These are phyloP conservation scores for Nipponacmea schrenckii DNA, from an alignment of 2,888 invertebrate species.

Conservation along the genomic window DNA sequence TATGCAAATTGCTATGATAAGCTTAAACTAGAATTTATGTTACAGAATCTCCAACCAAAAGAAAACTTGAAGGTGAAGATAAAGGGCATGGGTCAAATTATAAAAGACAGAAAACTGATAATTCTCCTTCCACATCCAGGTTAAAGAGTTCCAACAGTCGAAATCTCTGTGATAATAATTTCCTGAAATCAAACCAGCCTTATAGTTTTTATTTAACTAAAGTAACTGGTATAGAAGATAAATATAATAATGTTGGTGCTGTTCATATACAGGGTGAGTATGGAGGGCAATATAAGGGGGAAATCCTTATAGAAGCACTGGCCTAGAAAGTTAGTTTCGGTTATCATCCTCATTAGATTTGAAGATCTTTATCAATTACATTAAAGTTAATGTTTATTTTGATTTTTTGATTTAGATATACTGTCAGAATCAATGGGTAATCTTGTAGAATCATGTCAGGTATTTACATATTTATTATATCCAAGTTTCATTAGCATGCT, in stretches of 20 bases:
- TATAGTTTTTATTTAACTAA: constrained; percentile 62
- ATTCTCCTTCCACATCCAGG: background rate
- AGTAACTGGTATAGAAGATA: constrained; percentile 59
- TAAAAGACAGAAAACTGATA: background rate
- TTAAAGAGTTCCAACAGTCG: background rate
- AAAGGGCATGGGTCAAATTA: background rate
- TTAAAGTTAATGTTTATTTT: background rate
- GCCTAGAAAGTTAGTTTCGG: background rate
- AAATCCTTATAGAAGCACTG: too few species aligned
- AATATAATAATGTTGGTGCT: constrained; percentile 51
- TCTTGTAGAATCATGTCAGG: constrained; percentile 66
- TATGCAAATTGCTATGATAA: too few species aligned
- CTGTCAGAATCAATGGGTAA: constrained; percentile 63
- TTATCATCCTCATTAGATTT: background rate
- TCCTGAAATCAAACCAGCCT: constrained; percentile 44
- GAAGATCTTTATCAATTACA: too few species aligned
- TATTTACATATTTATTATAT: constrained; percentile 26
- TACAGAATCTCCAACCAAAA: background rate
- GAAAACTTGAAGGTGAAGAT: background rate
- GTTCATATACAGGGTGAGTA: constrained; percentile 61
- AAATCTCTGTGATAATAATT: constrained; percentile 23
- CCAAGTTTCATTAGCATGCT: background rate
- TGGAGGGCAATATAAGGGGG: too few species aligned
- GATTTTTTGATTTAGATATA: constrained; percentile 54
- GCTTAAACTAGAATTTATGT: background rate